Evolutionary conservation across 1,140 invertebrate genomes (phyloP).

Genomic region (Acromyrmex charruanus): DNA sequence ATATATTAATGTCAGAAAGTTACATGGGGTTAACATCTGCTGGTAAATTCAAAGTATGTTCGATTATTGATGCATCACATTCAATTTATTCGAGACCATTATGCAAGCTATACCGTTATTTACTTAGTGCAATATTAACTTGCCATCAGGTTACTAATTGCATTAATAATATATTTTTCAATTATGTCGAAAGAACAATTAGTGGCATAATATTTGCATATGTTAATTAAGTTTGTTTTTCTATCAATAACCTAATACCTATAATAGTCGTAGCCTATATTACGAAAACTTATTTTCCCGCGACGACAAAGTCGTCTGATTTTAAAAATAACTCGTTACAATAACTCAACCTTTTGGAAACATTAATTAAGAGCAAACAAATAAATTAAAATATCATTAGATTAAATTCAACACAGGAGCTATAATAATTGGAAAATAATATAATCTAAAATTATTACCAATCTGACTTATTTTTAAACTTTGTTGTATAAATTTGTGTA

Average conservation of each 20-base stretch:
- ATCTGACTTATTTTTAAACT: conserved; percentile 35
- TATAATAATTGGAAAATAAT: conserved; percentile 5
- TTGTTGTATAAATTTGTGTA: conserved; percentile 42
- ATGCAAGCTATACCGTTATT: conserved; percentile 39
- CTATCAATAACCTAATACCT: conserved; percentile 45
- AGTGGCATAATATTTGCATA: conserved; percentile 39
- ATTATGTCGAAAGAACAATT: conserved; percentile 53
- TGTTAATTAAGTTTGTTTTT: conserved; percentile 47
- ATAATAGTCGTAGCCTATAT: background rate
- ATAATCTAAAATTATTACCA: background rate
- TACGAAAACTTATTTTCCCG: background rate
- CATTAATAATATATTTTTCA: conserved; percentile 59
- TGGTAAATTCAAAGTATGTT: conserved; percentile 40
- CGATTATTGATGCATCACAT: conserved; percentile 54
- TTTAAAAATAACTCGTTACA: background rate
- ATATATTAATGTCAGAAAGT: conserved; percentile 5
- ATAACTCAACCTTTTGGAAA: background rate
- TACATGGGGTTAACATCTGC: background rate
- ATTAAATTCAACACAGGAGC: background rate
- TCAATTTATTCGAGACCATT: conserved; percentile 62
- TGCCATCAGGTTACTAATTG: conserved; percentile 45
- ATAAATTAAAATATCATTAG: background rate
- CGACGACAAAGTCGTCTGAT: background rate
- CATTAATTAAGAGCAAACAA: background rate
- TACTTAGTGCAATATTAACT: conserved; percentile 55